These are phyloP conservation scores for Macropus fuliginosus DNA, from an alignment of 2,797 vertebrate genomes.

Conservation along the genomic window DNA sequence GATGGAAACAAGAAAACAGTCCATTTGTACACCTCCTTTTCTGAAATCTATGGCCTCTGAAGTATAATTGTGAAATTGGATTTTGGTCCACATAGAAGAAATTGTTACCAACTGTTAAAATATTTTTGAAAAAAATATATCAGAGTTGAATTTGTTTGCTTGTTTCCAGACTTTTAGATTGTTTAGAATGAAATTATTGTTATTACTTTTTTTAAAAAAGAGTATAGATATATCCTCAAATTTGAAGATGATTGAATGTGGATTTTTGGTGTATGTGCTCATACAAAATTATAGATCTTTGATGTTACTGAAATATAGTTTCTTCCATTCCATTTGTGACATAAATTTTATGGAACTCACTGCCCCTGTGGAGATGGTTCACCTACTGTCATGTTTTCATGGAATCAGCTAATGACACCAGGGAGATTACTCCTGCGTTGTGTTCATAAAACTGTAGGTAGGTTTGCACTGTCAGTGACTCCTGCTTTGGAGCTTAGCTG, in stretches of 20 bases:
- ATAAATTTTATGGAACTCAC: background rate
- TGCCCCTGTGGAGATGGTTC: background rate
- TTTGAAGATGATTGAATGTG: conserved; percentile 34
- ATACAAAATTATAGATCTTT: background rate
- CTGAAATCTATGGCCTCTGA: conserved; percentile 69
- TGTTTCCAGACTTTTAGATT: conserved; percentile 39
- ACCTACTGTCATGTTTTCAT: background rate
- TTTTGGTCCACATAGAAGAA: conserved; percentile 45
- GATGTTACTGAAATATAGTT: background rate
- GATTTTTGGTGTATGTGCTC: conserved; percentile 30
- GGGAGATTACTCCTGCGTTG: background rate
- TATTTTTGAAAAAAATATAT: conserved; percentile 42
- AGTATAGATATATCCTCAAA: conserved; percentile 20
- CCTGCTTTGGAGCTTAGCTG: background rate
- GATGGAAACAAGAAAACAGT: conserved; percentile 73
- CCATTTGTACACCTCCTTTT: conserved; percentile 55
- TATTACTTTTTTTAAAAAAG: conserved; percentile 43
- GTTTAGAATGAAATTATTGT: conserved; percentile 46
- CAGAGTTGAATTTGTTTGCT: conserved; percentile 60
- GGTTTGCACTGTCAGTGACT: background rate
- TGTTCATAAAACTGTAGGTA: background rate
- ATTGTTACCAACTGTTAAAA: conserved; percentile 51
- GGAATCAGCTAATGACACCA: background rate
- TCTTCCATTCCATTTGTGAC: background rate
- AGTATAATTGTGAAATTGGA: conserved; percentile 61